Base-by-base conservation (phyloP, 92 coral and sea anemone genomes). In the Micromussa lordhowensis region DNA sequence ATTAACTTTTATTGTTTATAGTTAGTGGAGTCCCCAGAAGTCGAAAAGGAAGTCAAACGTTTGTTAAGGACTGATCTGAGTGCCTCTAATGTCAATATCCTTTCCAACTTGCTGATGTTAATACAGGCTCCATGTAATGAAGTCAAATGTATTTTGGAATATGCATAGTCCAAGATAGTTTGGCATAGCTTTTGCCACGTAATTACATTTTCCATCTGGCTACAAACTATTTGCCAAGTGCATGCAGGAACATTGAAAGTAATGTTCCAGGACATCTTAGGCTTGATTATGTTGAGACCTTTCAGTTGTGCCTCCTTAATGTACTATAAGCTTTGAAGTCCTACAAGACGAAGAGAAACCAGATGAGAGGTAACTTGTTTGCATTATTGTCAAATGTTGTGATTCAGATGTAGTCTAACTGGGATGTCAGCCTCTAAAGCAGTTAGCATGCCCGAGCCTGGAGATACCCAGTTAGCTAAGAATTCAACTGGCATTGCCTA, bases 21-120 rank as follows among this genome's bases (percentile, higher is more conserved):
- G 99, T 90, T 95, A 1, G 95, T 95, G 89, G 99, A 97, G 83
- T 97, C 98, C 18, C 99, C 99, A 70, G 99, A 97, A 90, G 95
- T 96, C 78, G 98, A 97, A 82, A 97, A 96, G 86, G 99, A 97
- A 75, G 96, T 97, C 31, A 95, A 97, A 77, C 91, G 99, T 75
- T 86, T 97, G 64, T 81, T 97, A 36, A 96, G 99, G 82, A 95
- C 99, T 64, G 99, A 97, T 88, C 93, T 97, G 17, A 96, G 98
- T 91, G 99, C 99, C 24, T 92, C 95, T 22, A 91, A 90, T 92
- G 99, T 97, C 90, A 95, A 96, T 96, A 96, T 96, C 99, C 95
- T 96, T 95, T 84, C 28, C 24, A 71, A 30, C 21, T 28, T 36
- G 1, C 38, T 36, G 38, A 36, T 36, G 38, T 36, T 36, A 36